Base-by-base conservation (phyloP, 2,113 vertebrate species). In the Mobula birostris region DNA sequence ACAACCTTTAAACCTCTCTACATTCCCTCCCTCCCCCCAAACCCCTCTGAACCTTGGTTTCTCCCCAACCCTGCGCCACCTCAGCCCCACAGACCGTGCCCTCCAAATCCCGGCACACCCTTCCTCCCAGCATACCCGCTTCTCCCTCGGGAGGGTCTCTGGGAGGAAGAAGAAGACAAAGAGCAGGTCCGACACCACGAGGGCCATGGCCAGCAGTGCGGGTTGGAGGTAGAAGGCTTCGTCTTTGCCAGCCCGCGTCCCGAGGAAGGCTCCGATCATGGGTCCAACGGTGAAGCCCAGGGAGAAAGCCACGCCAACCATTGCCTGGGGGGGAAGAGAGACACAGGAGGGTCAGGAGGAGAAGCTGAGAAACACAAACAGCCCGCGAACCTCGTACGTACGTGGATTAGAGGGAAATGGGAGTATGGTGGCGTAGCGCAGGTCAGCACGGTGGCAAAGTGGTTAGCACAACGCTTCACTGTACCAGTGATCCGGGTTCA, bases 271-370 rank as follows among this genome's bases (percentile, higher is more conserved):
- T 0, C 99, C 99, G 0, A 99, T 97, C 97, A 99, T 96, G 15
- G 99, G 99, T 8, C 99, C 99, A 93, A 99, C 68, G 0, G 98
- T 99, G 95, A 99, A 99, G 94, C 98, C 99, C 96, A 99, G 94
- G 1, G 99, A 99, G 95, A 99, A 99, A 77, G 99, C 98, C 66
- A 98, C 95, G 0, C 99, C 99, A 4, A 99, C 98, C 97, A 98
- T 98, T 1, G 98, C 99, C 99, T 99, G 95, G 29, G 87, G 85
- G 48, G 87, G 14, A 95, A 0, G 24, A 40, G 95, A 74, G 72
- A 24, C 72, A 11, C 68, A 17, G 11, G 68, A 70, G 68, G 68
- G 11, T 70, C 68, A 70, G 17, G 9, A 70, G 68, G 17, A 70
- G 17, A 48, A 48, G 48, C 48, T 48, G 48, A 48, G 48, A 48